These are phyloP conservation scores for Plumapathes pennacea DNA, from an alignment of 92 coral and sea anemone species.

Conservation along the genomic window DNA sequence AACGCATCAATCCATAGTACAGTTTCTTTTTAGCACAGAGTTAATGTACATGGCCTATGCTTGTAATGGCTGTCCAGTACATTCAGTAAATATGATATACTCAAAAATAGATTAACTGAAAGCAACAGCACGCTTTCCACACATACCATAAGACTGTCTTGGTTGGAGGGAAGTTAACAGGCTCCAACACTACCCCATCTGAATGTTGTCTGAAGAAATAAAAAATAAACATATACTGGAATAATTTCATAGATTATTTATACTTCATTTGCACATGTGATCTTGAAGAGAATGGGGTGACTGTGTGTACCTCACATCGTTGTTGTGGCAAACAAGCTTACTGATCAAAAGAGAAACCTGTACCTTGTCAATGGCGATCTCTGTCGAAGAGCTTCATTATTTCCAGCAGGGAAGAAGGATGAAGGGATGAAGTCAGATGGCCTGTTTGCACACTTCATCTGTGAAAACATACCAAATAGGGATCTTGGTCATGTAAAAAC, in stretches of 20 bases:
- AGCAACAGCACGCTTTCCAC: too few species aligned
- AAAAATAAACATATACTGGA: neutral
- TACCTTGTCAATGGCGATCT: too few species aligned
- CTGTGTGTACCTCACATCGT: too few species aligned
- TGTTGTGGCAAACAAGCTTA: too few species aligned
- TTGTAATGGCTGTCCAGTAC: too few species aligned
- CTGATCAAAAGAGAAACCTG: too few species aligned
- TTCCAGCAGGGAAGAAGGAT: constrained; percentile 21
- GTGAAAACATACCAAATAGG: too few species aligned
- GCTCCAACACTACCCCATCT: constrained; percentile 55
- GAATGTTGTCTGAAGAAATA: constrained; percentile 17
- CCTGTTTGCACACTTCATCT: constrained; percentile 16
- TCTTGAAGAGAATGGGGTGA: too few species aligned
- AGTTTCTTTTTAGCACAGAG: neutral
- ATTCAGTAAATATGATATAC: too few species aligned
- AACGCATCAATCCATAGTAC: neutral
- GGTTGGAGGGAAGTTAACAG: constrained; percentile 86
- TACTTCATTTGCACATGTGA: neutral
- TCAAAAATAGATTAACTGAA: too few species aligned
- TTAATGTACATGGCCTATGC: too few species aligned
- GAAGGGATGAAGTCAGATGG: neutral
- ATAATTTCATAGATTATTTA: neutral
- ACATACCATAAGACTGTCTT: constrained; percentile 74
- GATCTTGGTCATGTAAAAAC: too few species aligned
- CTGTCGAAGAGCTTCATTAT: neutral